Evolutionary conservation across 2,888 invertebrate species (phyloP), one percentile per base, ranked within the genome.

Genomic region (Lycocerus yunnanus): DNA sequence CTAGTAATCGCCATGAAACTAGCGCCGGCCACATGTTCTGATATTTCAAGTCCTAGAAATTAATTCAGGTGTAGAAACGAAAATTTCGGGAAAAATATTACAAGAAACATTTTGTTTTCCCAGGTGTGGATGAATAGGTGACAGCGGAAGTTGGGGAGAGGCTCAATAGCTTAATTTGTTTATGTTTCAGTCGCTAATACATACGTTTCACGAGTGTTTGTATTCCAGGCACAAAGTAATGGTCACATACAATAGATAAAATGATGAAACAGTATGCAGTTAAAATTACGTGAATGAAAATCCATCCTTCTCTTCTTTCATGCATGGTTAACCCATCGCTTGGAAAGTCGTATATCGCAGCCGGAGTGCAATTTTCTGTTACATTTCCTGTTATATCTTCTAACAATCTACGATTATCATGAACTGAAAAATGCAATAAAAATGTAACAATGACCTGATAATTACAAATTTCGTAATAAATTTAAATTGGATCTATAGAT

Each of bases 1-100:
- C 94, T 94, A 0, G 95, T 95, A 0, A 94, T 92, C 0, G 95
- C 95, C 95, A 95, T 95, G 83, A 95, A 93, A 0, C 95, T 95
- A 0, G 95, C 95, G 0, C 95, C 95, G 0, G 95, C 94, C 15
- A 95, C 92, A 82, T 95, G 95, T 75, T 91, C 89, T 2, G 90
- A 89, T 86, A 93, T 89, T 66, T 90, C 86, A 63, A 92, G 82
- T 66, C 88, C 92, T 92, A 81, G n/a, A 3, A 80, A 43, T n/a
- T n/a, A 43, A 43, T 6, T n/a, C 1, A n/a, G 11, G 1, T 43
- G 6, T 1, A 43, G 4, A 6, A 43, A 5, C 6, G 2, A n/a
- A 6, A 43, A 6, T 13, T 13, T 13, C 13, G 13, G n/a, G n/a
- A n/a, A n/a, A n/a, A n/a, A n/a, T n/a, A n/a, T n/a, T n/a, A n/a